phyloP scores from a whole-genome alignment of 2,113 vertebrate genomes.

The Oriolus oriolus region DNA sequence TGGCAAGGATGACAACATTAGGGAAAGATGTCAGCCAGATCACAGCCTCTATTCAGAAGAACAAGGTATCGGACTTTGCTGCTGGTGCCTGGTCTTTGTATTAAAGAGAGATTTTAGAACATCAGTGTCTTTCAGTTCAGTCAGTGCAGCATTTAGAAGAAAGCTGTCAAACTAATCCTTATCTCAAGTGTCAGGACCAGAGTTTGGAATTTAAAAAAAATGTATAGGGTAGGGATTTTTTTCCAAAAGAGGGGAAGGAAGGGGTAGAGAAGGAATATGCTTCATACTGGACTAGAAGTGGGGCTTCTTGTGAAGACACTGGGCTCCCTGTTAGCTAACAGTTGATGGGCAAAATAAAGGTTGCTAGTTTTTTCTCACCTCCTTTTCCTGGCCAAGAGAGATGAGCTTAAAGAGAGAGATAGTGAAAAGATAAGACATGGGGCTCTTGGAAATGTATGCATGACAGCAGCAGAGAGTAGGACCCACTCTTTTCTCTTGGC shows the following conservation, averaged over 20 bases:
- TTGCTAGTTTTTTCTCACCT: neutral
- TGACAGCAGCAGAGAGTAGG: neutral
- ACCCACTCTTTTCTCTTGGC: neutral
- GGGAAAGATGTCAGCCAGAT: constrained; percentile 80
- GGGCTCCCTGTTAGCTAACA: neutral
- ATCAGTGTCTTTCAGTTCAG: neutral
- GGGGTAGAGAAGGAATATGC: neutral
- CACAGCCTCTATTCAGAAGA: constrained; percentile 74
- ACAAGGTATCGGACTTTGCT: constrained; percentile 75
- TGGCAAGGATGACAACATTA: constrained; percentile 63
- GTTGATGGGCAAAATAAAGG: neutral
- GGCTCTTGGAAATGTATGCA: neutral
- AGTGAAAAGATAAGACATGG: neutral
- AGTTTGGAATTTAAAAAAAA: neutral
- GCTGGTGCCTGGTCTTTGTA: neutral
- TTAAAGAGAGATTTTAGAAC: neutral
- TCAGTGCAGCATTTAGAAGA: neutral
- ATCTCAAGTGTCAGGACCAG: neutral
- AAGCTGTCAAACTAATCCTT: neutral
- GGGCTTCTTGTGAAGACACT: neutral
- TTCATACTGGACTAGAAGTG: neutral
- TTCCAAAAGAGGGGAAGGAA: neutral
- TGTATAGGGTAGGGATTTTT: neutral
- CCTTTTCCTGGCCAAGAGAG: neutral
- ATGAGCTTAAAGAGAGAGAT: neutral